A percentile compares a stretch with the other conserved stretches of the same genome.
Conservation (phyloP, 1,140 invertebrate genomes). For the Neuroterus valhalla region DNA sequence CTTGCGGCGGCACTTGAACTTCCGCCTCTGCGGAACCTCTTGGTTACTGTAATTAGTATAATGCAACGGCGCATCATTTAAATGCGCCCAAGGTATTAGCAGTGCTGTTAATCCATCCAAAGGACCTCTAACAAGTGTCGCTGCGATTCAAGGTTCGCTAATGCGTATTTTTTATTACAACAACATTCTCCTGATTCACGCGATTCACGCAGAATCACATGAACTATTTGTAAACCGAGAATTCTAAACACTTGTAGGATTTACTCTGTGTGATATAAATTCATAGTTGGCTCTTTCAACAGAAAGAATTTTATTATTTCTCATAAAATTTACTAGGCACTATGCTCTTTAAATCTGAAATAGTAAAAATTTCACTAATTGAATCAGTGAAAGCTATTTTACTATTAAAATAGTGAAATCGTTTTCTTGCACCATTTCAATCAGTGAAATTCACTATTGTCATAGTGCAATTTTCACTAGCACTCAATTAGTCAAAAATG, state of each 20-base stretch:
- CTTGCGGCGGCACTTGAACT: constrained; percentile 35
- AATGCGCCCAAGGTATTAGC: constrained; percentile 41
- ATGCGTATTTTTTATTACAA: constrained; percentile 12
- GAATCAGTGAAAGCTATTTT: too few relatives aligned
- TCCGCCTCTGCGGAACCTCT: constrained; percentile 40
- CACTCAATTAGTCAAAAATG: too few relatives aligned
- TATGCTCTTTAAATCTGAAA: too few relatives aligned
- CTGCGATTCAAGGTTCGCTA: constrained; percentile 17
- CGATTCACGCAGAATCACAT: not conserved
- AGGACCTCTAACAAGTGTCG: constrained; percentile 24
- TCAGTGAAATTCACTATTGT: too few relatives aligned
- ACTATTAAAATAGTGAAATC: too few relatives aligned
- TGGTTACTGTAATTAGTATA: constrained; percentile 46
- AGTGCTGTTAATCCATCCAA: constrained; percentile 16
- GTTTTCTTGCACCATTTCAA: too few relatives aligned
- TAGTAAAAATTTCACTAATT: too few relatives aligned
- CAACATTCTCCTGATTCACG: not conserved
- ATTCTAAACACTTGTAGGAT: not conserved
- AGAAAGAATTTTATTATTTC: too few relatives aligned
- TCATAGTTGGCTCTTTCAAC: too few relatives aligned
- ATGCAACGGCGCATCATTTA: constrained; percentile 53
- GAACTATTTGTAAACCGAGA: not conserved
- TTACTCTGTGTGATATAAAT: too few relatives aligned
- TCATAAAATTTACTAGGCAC: too few relatives aligned
- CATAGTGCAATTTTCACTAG: too few relatives aligned